Conservation (phyloP, 1,140 invertebrate species). For the Ridgeia piscesae region DNA sequence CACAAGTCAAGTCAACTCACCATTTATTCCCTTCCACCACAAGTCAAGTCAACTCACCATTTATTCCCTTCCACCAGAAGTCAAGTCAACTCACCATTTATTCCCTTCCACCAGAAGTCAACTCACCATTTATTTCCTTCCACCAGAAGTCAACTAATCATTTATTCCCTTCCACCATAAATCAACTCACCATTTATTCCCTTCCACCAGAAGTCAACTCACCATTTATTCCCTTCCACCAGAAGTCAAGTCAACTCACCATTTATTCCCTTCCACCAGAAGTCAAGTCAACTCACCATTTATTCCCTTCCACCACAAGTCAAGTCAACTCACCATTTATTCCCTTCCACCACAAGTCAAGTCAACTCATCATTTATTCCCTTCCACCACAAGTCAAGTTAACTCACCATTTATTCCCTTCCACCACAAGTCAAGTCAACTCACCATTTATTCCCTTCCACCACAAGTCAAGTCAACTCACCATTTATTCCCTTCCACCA, state of each 20-base stretch:
- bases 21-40: not conserved
- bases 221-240: not conserved
- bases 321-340: conserved; percentile 28
- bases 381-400: no score
- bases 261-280: no score
- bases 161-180: no score
- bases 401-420: not conserved
- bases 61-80: no score
- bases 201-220: conserved; percentile 33
- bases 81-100: conserved; percentile 32
- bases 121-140: not conserved
- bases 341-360: no score
- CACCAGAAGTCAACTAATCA: conserved; percentile 29
- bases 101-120: conserved; percentile 32
- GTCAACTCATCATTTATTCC: conserved; percentile 20
- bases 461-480: conserved; percentile 41
- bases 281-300: conserved; percentile 36
- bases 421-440: conserved; percentile 44
- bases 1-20: conserved; percentile 40
- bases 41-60: conserved; percentile 37
- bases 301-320: no score
- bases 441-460: not conserved
- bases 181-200: conserved; percentile 21
- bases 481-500: not conserved
- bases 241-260: conserved; percentile 39